phyloP scores from a whole-genome alignment of 2,888 invertebrate genomes.

The Pseudococcus viburni region DNA sequence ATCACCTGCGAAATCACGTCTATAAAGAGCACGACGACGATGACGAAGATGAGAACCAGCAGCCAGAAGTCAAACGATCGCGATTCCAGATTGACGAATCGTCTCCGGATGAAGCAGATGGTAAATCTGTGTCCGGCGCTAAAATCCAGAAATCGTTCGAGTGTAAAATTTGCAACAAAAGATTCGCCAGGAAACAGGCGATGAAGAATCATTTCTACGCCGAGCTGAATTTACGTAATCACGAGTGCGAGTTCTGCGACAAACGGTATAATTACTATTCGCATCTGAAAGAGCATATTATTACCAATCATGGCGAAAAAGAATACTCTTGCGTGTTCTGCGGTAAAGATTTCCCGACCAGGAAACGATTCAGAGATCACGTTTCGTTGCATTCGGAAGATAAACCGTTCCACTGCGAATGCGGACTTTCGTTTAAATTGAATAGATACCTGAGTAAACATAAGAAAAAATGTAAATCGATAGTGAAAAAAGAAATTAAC shows the following conservation, averaged over 20 bases:
- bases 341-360: constrained; percentile 63
- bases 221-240: constrained; percentile 60
- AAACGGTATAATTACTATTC: constrained; percentile 63
- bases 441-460: constrained; percentile 59
- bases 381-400: constrained; percentile 59
- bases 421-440: constrained; percentile 58
- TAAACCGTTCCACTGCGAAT: constrained; percentile 55
- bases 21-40: constrained; percentile 54
- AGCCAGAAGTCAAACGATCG: background rate
- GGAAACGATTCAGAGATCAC: constrained; percentile 61
- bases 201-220: constrained; percentile 63
- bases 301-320: constrained; percentile 59
- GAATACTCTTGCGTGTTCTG: constrained; percentile 56
- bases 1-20: constrained; percentile 57
- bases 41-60: background rate
- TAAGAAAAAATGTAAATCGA: constrained; percentile 60
- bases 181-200: constrained; percentile 59
- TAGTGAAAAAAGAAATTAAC: background rate
- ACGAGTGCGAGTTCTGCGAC: constrained; percentile 65
- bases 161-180: constrained; percentile 53
- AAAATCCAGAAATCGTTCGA: constrained; percentile 11
- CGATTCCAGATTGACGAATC: background rate
- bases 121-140: background rate
- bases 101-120: background rate
- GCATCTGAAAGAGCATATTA: constrained; percentile 60